Evolutionary conservation across 2,797 vertebrate species (phyloP), one percentile per base, ranked within the genome.

Genomic region (Tadarida brasiliensis): DNA sequence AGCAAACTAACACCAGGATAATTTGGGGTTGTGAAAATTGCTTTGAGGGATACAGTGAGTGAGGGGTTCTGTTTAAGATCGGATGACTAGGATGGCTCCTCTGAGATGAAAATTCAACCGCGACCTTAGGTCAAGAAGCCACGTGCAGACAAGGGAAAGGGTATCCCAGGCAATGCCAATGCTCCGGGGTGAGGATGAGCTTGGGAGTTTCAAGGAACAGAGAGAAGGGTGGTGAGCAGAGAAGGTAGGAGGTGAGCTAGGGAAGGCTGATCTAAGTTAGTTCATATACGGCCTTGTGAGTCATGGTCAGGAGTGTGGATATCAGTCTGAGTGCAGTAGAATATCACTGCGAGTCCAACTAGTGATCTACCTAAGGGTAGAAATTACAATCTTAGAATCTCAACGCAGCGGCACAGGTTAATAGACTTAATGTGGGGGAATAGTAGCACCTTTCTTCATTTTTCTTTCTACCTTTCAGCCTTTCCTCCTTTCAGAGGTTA

Each of bases 31-130:
- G 20, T n/a, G 39, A 51, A 78, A 87, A 16, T 14, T 57, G 4
- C 74, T 87, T 68, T 59, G 28, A 81, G 44, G 56, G 17, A 24
- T 8, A 33, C 0, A 59, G n/a, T 16, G 44, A 73, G 2, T 24
- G 19, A 57, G 15, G 33, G 6, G 1, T 44, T 90, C 17, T 54
- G 12, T 5, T 65, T 73, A 39, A 44, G 73, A 56, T 1, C 22
- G 5, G 12, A 35, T 22, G 11, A 10, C 30, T 6, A n/a, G 0
- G 1, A 4, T 35, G 17, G 5, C 17, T 56, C 30, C 10, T 59
- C 20, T n/a, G 33, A 89, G 47, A 68, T 54, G 19, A n/a, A 87
- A 95, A 76, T 57, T 84, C 20, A 92, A 11, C 10, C 44, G 57
- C 15, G 4, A 63, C 7, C 7, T 39, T 73, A 65, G 22, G 30